Base-by-base conservation (phyloP, 2,113 vertebrate species). In the Sarotherodon lohbergeri region DNA sequence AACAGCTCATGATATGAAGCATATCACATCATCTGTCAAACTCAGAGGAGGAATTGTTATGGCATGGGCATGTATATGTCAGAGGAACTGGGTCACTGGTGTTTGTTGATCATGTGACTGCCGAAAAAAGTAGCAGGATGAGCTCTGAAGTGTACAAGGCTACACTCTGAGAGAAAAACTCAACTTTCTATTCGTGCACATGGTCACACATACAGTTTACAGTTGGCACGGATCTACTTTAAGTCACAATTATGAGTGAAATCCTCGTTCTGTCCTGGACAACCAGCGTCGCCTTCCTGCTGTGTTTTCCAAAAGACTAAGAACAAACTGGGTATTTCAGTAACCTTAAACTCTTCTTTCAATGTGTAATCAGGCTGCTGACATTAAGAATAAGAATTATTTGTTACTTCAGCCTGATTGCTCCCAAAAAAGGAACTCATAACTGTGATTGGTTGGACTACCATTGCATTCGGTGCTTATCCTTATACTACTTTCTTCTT, bases 381-480 rank as follows among this genome's bases (percentile, higher is more conserved):
- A 14, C 63, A 24, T 13, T 39, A 41, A 5, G 63, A 68, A 39
- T 0, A 68, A 68, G 0, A 68, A 68, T 41, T 68, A 68, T 9
- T 68, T 24, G 36, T 68, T 68, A 41, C 63, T 41, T 68, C 36
- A 68, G 36, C 63, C 36, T 41, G 63, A 41, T 68, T 2, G 36
- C 36, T 41, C 36, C 12, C 0, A 41, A 41, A 63, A 59, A 63
- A 34, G 17, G 2, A n/a, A 22, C 36, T 68, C 36, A 14, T 22
- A 41, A 36, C 63, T 68, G 34, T 39, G 63, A 68, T 41, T 68
- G n/a, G 63, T 68, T 68, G 34, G 63, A 22, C 22, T 68, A 41
- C 36, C 63, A 5, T 68, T 68, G 1, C 0, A 22, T 68, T 2
- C 1, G 2, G 7, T 22, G 4, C 63, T 2, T 39, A 34, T 36